Conservation (phyloP, 2,113 vertebrate species). For the Morphnarchus princeps region DNA sequence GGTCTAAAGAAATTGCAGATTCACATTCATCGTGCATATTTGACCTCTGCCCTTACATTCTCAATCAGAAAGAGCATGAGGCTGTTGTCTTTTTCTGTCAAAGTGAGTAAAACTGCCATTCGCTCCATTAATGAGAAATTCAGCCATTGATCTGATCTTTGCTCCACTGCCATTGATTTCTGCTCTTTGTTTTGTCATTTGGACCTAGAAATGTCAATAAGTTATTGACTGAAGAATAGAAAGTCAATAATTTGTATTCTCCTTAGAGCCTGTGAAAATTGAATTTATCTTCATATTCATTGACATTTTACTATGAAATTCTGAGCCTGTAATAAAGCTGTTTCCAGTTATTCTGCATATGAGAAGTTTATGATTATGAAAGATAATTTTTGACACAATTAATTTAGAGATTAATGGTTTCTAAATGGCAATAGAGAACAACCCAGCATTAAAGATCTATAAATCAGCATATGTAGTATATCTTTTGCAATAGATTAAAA, state of each 20-base stretch:
- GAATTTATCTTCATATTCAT: slow-evolving; percentile 18
- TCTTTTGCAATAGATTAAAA: background rate
- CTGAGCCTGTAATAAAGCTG: background rate
- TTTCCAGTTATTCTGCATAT: background rate
- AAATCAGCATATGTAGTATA: background rate
- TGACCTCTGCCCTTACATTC: slow-evolving; percentile 55
- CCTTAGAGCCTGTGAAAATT: background rate
- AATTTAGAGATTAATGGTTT: background rate
- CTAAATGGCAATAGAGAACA: background rate
- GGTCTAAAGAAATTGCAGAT: slow-evolving; percentile 64
- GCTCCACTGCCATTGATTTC: slow-evolving; percentile 15
- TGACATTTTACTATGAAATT: background rate
- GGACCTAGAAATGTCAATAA: slow-evolving; percentile 37
- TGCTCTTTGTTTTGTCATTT: slow-evolving; percentile 45
- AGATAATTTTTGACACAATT: background rate
- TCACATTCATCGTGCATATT: slow-evolving; percentile 57
- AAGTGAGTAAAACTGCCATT: slow-evolving; percentile 65
- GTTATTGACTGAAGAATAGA: slow-evolving; percentile 50
- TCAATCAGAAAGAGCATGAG: slow-evolving; percentile 23
- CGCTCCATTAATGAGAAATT: slow-evolving; percentile 56
- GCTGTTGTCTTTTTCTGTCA: slow-evolving; percentile 35
- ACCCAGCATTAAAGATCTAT: background rate
- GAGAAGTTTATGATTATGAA: background rate
- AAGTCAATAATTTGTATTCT: slow-evolving; percentile 57
- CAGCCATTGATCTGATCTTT: slow-evolving; percentile 61